A percentile compares a stretch with the other conserved stretches of the same genome.
Evolutionary conservation across 1,140 invertebrate species (phyloP).

Genomic region (Lordiphosa stackelbergi): DNA sequence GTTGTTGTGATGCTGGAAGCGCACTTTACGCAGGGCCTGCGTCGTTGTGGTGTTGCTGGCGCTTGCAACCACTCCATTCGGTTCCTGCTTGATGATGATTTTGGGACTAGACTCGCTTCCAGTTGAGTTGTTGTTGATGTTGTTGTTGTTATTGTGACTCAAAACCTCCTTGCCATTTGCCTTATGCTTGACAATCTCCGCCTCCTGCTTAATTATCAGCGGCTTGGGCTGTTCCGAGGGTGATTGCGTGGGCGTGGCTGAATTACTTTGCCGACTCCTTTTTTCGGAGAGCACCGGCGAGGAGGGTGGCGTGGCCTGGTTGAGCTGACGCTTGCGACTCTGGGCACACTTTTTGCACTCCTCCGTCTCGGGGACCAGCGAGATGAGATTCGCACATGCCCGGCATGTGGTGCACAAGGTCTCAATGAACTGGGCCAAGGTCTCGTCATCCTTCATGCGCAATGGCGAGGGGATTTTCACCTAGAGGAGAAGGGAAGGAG

Average conservation of each 20-base stretch:
- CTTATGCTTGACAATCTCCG: slow-evolving; percentile 31
- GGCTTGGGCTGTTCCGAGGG: slow-evolving; percentile 27
- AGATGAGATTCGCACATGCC: slow-evolving; percentile 76
- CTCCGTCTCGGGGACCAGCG: slow-evolving; percentile 70
- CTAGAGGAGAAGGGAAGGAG: slow-evolving; percentile 18
- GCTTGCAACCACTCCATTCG: slow-evolving; percentile 37
- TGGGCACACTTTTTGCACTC: slow-evolving; percentile 74
- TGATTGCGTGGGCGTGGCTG: slow-evolving; percentile 35
- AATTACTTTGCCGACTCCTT: slow-evolving; percentile 47
- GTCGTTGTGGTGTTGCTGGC: slow-evolving; percentile 22
- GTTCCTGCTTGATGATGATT: slow-evolving; percentile 49
- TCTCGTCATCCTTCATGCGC: slow-evolving; percentile 71
- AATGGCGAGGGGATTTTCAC: slow-evolving; percentile 74
- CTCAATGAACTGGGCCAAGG: slow-evolving; percentile 73
- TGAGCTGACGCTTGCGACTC: slow-evolving; percentile 54
- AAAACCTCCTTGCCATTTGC: slow-evolving; percentile 34
- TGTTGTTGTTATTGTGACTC: slow-evolving; percentile 22
- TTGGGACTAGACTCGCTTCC: slow-evolving; percentile 30
- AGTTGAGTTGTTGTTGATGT: slow-evolving; percentile 28
- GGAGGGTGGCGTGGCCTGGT: slow-evolving; percentile 53
- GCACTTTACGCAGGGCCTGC: slow-evolving; percentile 59
- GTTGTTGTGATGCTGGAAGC: slow-evolving; percentile 58
- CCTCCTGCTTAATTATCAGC: slow-evolving; percentile 47
- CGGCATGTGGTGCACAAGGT: slow-evolving; percentile 73
- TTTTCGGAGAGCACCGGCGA: slow-evolving; percentile 68